These are phyloP conservation scores for Sinocyclocheilus anshuiensis DNA, from an alignment of 2,113 vertebrate genomes.

Conservation along the genomic window DNA sequence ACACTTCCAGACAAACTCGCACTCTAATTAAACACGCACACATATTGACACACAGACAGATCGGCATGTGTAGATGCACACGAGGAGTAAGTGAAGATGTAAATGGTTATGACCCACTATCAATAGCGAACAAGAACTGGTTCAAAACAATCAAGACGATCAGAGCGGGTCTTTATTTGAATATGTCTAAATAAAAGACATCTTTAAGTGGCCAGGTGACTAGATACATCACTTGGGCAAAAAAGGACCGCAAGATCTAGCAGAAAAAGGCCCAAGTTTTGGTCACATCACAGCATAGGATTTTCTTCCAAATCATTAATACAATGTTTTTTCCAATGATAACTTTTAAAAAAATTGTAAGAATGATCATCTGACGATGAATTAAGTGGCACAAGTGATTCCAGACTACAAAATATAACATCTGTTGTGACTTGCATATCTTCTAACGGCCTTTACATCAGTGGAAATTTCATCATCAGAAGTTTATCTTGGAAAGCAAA, in stretches of 20 bases:
- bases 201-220: not conserved
- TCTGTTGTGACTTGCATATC: not conserved
- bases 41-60: constrained; percentile 24
- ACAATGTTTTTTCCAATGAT: not conserved
- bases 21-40: constrained; percentile 43
- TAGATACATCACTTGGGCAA: not conserved
- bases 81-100: constrained; percentile 15
- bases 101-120: constrained; percentile 26
- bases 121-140: constrained; percentile 2
- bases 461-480: not conserved
- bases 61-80: constrained; percentile 11
- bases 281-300: too few relatives aligned
- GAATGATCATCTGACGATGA: not conserved
- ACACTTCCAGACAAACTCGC: constrained; percentile 49
- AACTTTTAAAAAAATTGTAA: not conserved
- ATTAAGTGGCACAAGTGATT: not conserved
- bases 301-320: not conserved
- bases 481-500: not conserved
- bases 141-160: constrained; percentile 15
- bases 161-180: not conserved
- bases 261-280: not conserved
- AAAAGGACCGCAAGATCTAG: not conserved
- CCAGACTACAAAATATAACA: not conserved
- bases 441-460: not conserved
- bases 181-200: not conserved